Evolutionary conservation across 2,888 invertebrate species (phyloP).

Genomic region (Anoncus sp.): DNA sequence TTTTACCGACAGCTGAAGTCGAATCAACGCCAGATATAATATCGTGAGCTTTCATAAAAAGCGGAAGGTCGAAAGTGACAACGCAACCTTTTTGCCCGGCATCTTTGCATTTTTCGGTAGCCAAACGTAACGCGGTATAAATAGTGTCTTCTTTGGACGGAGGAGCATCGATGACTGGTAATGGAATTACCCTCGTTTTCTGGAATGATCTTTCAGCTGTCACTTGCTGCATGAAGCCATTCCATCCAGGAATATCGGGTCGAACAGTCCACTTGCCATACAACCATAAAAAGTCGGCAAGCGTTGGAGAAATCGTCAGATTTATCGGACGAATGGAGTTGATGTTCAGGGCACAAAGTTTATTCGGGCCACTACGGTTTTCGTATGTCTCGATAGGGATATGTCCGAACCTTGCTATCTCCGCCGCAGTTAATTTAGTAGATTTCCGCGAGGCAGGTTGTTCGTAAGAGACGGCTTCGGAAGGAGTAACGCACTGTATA

Average conservation of each 20-base stretch:
- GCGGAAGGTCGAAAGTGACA: slow-evolving; percentile 72
- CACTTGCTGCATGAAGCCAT: slow-evolving; percentile 77
- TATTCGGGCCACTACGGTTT: too few species aligned
- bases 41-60: slow-evolving; percentile 65
- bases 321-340: too few species aligned
- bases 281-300: too few species aligned
- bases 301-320: too few species aligned
- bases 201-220: slow-evolving; percentile 57
- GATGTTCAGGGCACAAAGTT: too few species aligned
- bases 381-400: too few species aligned
- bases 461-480: too few species aligned
- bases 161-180: slow-evolving; percentile 54
- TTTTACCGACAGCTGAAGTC: slow-evolving; percentile 33
- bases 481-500: slow-evolving; percentile 29
- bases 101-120: slow-evolving; percentile 61
- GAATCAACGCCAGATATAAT: slow-evolving; percentile 37
- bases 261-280: too few species aligned
- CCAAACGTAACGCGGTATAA: slow-evolving; percentile 36
- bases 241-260: too few species aligned
- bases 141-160: slow-evolving; percentile 47
- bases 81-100: slow-evolving; percentile 54
- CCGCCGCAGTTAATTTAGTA: not conserved
- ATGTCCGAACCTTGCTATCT: not conserved
- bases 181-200: slow-evolving; percentile 17
- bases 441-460: too few species aligned